These are phyloP conservation scores for Pedetes capensis DNA, from an alignment of 2,113 vertebrate species.

Conservation along the genomic window DNA sequence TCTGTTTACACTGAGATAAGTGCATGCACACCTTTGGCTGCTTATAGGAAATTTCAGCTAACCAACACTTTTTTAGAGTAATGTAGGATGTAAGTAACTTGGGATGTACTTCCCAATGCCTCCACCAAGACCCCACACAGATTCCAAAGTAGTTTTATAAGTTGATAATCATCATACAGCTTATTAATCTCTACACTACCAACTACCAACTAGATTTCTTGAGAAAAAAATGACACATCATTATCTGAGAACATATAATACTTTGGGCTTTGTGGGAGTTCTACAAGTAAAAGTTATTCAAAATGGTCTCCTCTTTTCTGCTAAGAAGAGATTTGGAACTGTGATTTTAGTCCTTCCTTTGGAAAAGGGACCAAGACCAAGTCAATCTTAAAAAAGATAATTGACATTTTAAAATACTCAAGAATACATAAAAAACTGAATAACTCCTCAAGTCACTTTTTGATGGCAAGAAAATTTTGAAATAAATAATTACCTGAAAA, in stretches of 20 bases:
- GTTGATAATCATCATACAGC: no score
- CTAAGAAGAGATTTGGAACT: not conserved
- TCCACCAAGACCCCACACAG: not conserved
- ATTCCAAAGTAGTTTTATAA: not conserved
- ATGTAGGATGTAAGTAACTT: not conserved
- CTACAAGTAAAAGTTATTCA: not conserved
- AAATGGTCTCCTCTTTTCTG: not conserved
- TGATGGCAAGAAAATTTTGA: not conserved
- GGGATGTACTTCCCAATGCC: not conserved
- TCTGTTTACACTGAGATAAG: not conserved
- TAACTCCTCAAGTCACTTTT: not conserved
- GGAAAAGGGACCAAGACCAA: not conserved
- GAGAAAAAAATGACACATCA: not conserved
- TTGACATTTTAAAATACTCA: not conserved
- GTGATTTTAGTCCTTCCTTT: not conserved
- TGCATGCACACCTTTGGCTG: not conserved
- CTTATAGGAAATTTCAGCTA: not conserved
- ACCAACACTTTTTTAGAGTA: not conserved
- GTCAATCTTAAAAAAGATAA: not conserved
- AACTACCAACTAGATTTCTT: not conserved
- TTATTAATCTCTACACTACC: not conserved
- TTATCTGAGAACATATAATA: not conserved
- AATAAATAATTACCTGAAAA: not conserved
- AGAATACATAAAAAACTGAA: not conserved
- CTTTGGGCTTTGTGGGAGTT: not conserved